Evolutionary conservation across 2,797 vertebrate species (phyloP), one percentile per base, ranked within the genome.

Genomic region (Tenualosa ilisha): DNA sequence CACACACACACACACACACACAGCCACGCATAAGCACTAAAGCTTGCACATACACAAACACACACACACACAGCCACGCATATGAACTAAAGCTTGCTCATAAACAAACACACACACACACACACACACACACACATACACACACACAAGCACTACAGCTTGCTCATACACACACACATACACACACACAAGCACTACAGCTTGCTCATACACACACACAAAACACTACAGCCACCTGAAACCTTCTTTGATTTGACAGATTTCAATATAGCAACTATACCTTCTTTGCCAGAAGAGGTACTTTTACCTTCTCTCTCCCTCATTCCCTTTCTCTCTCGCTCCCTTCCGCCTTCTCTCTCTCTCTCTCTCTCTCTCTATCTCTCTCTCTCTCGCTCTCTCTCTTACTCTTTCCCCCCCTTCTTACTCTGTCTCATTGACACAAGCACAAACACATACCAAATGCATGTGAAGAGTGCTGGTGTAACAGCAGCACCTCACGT

Each of bases 241-340:
- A 86, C 81, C 87, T 88, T 86, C 83, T 90, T 87, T 90, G 84
- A 89, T 89, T 89, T 90, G 87, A 91, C 87, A 83, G 89, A 86
- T 88, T 89, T 89, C 82, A 85, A 87, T 88, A 85, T 84, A 86
- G 65, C 13, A 75, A 12, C 68, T 43, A 75, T 72, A 37, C 68
- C 37, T 75, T 75, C 68, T 75, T 24, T 68, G 63, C 63, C 3
- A 68, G 26, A 31, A 13, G 63, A 68, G 12, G 63, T 9, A 26
- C 63, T 31, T 68, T 68, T 31, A 37, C 79, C 53, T n/a, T 43
- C 68, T 72, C 31, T 72, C 63, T 50, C 50, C 6, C 7, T 12
- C 50, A 0, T 31, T 31, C 31, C 26, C 26, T 72, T 26, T 72
- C 65, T 72, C n/a, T 7, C 61, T 72, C 65, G 13, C 26, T 72